phyloP scores from a whole-genome alignment of 2,888 invertebrate genomes.

The Sphaerophoria rueppellii region DNA sequence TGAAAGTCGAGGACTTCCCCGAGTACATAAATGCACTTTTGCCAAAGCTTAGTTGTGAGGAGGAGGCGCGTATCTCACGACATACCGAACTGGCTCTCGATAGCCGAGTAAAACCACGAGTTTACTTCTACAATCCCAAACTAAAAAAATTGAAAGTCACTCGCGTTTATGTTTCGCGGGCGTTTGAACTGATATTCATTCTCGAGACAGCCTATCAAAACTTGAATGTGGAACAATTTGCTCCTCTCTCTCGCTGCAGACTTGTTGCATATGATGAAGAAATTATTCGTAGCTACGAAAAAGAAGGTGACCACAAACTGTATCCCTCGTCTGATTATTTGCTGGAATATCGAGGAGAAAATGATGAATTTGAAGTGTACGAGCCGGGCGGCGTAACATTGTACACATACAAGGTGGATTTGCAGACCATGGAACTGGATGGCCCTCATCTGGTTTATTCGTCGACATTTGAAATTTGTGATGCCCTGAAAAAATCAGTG shows the following conservation, averaged over 20 bases:
- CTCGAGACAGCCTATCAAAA: conserved; percentile 85
- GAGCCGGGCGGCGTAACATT: conserved; percentile 84
- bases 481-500: conserved; percentile 84
- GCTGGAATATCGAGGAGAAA: conserved; percentile 86
- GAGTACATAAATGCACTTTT: conserved; percentile 87
- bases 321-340: conserved; percentile 84
- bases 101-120: conserved; percentile 84
- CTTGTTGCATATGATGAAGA: conserved; percentile 88
- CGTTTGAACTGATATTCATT: conserved; percentile 85
- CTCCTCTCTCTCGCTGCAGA: conserved; percentile 87
- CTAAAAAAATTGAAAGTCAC: conserved; percentile 83
- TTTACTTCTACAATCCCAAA: conserved; percentile 86
- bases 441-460: conserved; percentile 86
- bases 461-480: conserved; percentile 84
- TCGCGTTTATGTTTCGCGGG: conserved; percentile 85
- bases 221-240: conserved; percentile 84
- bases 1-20: conserved; percentile 88
- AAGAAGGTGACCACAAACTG: conserved; percentile 80
- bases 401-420: conserved; percentile 86
- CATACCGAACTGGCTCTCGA: conserved; percentile 83
- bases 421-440: conserved; percentile 85
- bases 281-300: conserved; percentile 87
- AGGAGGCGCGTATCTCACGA: conserved; percentile 83
- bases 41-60: conserved; percentile 86
- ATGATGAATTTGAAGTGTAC: conserved; percentile 85